Percentiles rank a stretch among this genome's conserved stretches.
These are phyloP conservation scores for Diaprepes abbreviatus DNA, from an alignment of 2,888 invertebrate genomes.

Conservation along the genomic window DNA sequence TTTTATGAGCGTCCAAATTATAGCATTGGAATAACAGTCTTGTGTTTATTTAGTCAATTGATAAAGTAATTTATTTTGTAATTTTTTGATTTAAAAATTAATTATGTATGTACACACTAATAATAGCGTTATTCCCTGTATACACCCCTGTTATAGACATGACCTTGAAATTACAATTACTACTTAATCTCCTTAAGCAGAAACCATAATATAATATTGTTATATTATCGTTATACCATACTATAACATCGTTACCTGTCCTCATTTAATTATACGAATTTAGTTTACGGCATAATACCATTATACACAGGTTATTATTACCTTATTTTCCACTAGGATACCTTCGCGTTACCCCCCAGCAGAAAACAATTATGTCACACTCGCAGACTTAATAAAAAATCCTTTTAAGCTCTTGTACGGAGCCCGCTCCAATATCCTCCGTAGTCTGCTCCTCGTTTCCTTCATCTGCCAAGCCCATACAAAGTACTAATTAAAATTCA, in stretches of 20 bases:
- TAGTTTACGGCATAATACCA: conserved; percentile 6
- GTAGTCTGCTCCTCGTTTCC: conserved; percentile 49
- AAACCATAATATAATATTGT: neutral
- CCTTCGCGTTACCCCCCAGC: conserved; percentile 16
- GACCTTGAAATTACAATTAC: neutral
- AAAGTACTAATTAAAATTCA: conserved; percentile 66
- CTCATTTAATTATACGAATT: conserved; percentile 1
- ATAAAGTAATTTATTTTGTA: no score
- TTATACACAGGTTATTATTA: conserved; percentile 18
- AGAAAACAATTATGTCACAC: conserved; percentile 45
- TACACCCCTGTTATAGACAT: no score
- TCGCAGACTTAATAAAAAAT: conserved; percentile 46
- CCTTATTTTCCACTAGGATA: conserved; percentile 32
- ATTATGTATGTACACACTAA: no score
- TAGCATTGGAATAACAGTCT: no score
- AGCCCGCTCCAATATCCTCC: conserved; percentile 50
- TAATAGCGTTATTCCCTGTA: no score
- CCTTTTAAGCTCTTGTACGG: conserved; percentile 47
- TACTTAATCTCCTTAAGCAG: neutral
- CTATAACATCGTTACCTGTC: neutral
- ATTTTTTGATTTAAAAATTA: no score
- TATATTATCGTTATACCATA: no score
- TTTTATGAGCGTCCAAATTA: no score
- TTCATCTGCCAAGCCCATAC: conserved; percentile 51
- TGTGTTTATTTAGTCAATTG: no score